Evolutionary conservation across 2,113 vertebrate genomes (phyloP).

Genomic region (Hymenochirus boettgeri): DNA sequence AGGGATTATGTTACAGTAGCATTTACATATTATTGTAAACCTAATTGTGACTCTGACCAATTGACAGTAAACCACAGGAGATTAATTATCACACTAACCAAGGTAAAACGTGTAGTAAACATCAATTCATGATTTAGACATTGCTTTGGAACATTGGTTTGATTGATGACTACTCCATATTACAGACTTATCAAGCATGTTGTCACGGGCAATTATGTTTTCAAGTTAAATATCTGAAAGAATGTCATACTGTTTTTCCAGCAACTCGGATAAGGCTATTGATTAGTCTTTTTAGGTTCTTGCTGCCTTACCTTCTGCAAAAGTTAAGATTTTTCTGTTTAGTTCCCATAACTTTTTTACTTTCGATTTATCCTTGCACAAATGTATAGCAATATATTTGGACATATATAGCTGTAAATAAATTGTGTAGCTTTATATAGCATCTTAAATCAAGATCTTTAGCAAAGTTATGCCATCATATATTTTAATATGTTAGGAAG

Average conservation of each 20-base stretch:
- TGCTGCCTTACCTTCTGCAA: no score
- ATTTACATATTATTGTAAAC: constrained; percentile 9
- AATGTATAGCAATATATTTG: no score
- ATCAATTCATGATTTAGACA: constrained; percentile 28
- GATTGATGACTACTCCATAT: constrained; percentile 31
- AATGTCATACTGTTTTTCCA: constrained; percentile 10
- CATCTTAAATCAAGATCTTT: no score
- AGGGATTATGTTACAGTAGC: background rate
- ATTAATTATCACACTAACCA: constrained; percentile 39
- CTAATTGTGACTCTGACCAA: constrained; percentile 21
- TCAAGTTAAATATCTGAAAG: constrained; percentile 36
- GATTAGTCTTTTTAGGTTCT: background rate
- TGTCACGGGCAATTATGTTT: constrained; percentile 35
- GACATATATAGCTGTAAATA: no score
- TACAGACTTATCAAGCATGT: constrained; percentile 35
- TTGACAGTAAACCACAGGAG: constrained; percentile 28
- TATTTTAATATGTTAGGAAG: no score
- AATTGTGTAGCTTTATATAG: no score
- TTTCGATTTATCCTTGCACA: no score
- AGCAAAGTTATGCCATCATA: no score
- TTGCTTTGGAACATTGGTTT: constrained; percentile 28
- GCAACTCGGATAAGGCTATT: constrained; percentile 5
- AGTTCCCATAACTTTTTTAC: no score
- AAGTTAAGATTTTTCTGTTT: no score
- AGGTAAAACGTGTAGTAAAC: constrained; percentile 28